These are phyloP conservation scores for Lophius americanus DNA, from an alignment of 2,797 vertebrate species.

Conservation along the genomic window DNA sequence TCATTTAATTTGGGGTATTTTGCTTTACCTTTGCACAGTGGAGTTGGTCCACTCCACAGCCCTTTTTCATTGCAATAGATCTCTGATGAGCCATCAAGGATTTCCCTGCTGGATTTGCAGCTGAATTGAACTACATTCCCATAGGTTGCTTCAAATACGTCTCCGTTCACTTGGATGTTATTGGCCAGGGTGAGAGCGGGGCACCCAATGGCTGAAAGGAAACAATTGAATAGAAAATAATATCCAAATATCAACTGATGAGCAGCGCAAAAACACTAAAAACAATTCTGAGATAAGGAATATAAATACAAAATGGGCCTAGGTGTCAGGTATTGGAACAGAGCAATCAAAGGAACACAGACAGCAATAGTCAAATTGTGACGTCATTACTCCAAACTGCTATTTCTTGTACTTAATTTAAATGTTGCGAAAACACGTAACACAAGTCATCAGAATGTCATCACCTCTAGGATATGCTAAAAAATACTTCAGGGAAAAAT, in stretches of 20 bases:
- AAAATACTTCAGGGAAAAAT: too few species aligned
- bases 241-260: rapidly evolving
- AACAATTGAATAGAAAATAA: background rate
- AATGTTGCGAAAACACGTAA: too few species aligned
- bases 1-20: background rate
- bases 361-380: too few species aligned
- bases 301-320: background rate
- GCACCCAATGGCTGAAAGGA: conserved; percentile 64
- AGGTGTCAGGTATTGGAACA: background rate
- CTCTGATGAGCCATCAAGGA: conserved; percentile 15
- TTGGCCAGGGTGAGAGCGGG: conserved; percentile 12
- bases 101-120: conserved; percentile 33
- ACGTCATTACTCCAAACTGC: too few species aligned
- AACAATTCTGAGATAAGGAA: background rate
- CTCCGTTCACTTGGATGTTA: conserved; percentile 52
- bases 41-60: conserved; percentile 40
- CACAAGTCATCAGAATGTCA: too few species aligned
- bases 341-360: too few species aligned
- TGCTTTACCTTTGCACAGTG: conserved; percentile 70
- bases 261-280: background rate
- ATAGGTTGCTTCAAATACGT: conserved; percentile 60
- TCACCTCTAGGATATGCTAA: too few species aligned
- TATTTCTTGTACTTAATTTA: too few species aligned
- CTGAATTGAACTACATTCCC: conserved; percentile 73
- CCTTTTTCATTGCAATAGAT: conserved; percentile 70